phyloP scores from a whole-genome alignment of 2,113 vertebrate species.

The Xenus cinereus region DNA sequence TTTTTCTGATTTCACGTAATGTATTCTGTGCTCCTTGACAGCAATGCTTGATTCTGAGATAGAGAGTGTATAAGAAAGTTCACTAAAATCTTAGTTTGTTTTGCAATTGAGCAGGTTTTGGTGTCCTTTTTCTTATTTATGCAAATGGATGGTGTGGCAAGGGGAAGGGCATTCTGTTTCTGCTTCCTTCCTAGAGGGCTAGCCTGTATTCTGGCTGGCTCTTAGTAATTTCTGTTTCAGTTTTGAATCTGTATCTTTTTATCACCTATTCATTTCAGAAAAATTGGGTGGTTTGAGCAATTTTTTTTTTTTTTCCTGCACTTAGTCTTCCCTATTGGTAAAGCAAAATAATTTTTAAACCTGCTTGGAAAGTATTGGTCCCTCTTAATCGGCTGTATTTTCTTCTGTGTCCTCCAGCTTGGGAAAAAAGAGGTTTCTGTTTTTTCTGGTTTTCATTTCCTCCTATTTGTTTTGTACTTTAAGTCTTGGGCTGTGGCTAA shows the following conservation, averaged over 20 bases:
- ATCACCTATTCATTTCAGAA: neutral
- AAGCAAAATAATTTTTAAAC: neutral
- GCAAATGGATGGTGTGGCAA: neutral
- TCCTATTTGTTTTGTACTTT: neutral
- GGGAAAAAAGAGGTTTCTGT: neutral
- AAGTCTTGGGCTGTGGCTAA: neutral
- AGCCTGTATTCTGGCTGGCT: neutral
- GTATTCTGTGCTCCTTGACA: neutral
- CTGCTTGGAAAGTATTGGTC: neutral
- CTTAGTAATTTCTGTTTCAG: neutral
- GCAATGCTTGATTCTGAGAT: neutral
- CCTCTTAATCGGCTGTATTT: neutral
- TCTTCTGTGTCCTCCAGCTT: neutral
- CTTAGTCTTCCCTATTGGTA: neutral
- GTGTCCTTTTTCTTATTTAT: neutral
- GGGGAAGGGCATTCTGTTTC: neutral
- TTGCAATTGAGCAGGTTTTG: neutral
- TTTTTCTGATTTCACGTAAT: neutral
- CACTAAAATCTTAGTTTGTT: neutral
- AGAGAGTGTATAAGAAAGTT: neutral
- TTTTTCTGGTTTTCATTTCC: neutral
- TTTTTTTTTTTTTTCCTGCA: neutral
- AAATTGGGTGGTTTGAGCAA: rapidly evolving
- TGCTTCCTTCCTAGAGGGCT: neutral
- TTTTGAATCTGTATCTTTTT: neutral